phyloP scores from a whole-genome alignment of 2,797 vertebrate genomes.

The Spea hammondii region DNA sequence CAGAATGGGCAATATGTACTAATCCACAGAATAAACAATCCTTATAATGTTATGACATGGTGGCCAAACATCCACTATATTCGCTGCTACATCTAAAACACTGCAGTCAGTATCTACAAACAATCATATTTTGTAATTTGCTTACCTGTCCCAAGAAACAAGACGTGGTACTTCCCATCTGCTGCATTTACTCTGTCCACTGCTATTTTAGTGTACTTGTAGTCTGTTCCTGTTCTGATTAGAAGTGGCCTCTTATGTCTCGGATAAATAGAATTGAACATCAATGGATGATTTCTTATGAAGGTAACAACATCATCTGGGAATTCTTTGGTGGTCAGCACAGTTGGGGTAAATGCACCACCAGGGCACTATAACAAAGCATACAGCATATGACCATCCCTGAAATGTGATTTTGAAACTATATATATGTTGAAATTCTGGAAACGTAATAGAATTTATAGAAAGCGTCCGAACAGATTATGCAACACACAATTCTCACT shows the following conservation, averaged over 20 bases:
- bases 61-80: too few relatives aligned
- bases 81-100: too few relatives aligned
- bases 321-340: conserved; percentile 90
- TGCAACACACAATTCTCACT: too few relatives aligned
- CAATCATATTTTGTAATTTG: too few relatives aligned
- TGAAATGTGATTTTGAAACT: too few relatives aligned
- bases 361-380: conserved; percentile 82
- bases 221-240: conserved; percentile 84
- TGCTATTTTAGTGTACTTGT: conserved; percentile 90
- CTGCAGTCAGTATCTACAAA: too few relatives aligned
- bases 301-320: conserved; percentile 97
- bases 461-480: too few relatives aligned
- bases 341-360: conserved; percentile 92
- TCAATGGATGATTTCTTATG: conserved; percentile 91
- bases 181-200: conserved; percentile 91
- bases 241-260: conserved; percentile 85
- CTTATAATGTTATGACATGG: too few relatives aligned
- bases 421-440: too few relatives aligned
- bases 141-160: conserved; percentile 94
- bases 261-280: conserved; percentile 94
- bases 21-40: too few relatives aligned
- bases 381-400: neutral
- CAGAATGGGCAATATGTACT: too few relatives aligned
- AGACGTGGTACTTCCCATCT: conserved; percentile 90
- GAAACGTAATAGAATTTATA: too few relatives aligned